phyloP scores from a whole-genome alignment of 2,888 invertebrate species.

The Rhingia rostrata region DNA sequence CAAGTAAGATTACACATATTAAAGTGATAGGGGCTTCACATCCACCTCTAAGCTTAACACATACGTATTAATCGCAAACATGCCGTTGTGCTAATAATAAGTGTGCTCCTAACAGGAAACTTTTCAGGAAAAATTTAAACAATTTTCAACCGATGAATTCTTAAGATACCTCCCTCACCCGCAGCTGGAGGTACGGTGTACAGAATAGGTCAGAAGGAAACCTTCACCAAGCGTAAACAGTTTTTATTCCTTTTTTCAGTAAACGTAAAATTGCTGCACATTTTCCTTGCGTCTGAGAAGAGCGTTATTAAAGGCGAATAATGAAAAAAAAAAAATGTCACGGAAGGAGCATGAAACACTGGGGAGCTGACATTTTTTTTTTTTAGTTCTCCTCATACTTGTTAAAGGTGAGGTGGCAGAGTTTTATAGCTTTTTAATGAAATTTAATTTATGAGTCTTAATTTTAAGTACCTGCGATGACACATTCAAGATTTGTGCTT shows the following conservation, averaged over 20 bases:
- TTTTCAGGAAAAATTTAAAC: neutral
- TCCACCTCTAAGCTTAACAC: neutral
- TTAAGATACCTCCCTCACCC: too few species aligned
- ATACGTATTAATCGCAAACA: slow-evolving; percentile 7
- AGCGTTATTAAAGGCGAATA: neutral
- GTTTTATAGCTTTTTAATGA: slow-evolving; percentile 51
- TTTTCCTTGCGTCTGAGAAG: slow-evolving; percentile 5
- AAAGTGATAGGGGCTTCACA: neutral
- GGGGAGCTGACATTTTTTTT: neutral
- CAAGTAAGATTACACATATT: slow-evolving; percentile 21
- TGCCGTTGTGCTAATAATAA: slow-evolving; percentile 39
- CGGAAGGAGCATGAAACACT: slow-evolving; percentile 1
- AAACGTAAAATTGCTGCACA: slow-evolving; percentile 30
- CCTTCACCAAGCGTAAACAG: slow-evolving; percentile 22
- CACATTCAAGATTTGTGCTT: slow-evolving; percentile 44
- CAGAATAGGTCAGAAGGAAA: neutral
- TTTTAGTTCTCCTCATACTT: neutral
- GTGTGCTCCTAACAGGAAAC: slow-evolving; percentile 19
- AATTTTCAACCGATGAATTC: too few species aligned
- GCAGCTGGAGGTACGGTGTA: neutral
- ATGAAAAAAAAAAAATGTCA: slow-evolving; percentile 6
- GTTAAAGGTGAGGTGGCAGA: neutral
- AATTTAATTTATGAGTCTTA: slow-evolving; percentile 46
- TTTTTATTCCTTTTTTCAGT: slow-evolving; percentile 19
- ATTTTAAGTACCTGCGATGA: slow-evolving; percentile 47